phyloP scores from a whole-genome alignment of 2,888 invertebrate genomes.

The Xestia rhomboidea region DNA sequence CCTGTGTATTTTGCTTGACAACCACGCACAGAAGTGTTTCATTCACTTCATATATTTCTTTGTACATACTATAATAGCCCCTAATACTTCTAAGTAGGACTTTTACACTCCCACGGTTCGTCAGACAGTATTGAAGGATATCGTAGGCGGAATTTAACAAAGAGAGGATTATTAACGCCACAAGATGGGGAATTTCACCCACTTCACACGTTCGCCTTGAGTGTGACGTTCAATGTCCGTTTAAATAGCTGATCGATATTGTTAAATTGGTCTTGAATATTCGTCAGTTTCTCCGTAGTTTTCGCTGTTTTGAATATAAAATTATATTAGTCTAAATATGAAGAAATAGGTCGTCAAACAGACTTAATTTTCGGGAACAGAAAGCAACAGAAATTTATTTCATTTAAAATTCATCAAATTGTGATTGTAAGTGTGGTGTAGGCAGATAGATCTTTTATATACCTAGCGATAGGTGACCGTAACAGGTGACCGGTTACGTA shows the following conservation, averaged over 20 bases:
- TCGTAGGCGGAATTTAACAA: slow-evolving; percentile 20
- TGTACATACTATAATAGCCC: background rate
- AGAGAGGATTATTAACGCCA: slow-evolving; percentile 26
- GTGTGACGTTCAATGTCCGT: background rate
- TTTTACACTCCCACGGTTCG: slow-evolving; percentile 15
- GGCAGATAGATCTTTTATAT: background rate
- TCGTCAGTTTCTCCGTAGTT: background rate
- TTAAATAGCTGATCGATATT: slow-evolving; percentile 5
- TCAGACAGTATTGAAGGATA: slow-evolving; percentile 3
- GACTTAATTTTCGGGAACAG: background rate
- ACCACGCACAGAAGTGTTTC: background rate
- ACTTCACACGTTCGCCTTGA: slow-evolving; percentile 23
- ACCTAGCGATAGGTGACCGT: background rate
- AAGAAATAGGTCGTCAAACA: background rate
- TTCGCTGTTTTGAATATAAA: background rate
- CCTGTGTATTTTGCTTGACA: background rate
- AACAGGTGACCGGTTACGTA: background rate
- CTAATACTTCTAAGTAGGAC: slow-evolving; percentile 6
- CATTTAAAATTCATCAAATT: background rate
- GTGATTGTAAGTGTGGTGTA: background rate
- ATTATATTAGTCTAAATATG: background rate
- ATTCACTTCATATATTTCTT: background rate
- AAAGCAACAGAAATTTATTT: background rate
- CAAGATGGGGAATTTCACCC: slow-evolving; percentile 18
- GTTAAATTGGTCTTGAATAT: background rate